Base-by-base conservation (phyloP, 2,888 invertebrate species). In the Andrena flavipes region DNA sequence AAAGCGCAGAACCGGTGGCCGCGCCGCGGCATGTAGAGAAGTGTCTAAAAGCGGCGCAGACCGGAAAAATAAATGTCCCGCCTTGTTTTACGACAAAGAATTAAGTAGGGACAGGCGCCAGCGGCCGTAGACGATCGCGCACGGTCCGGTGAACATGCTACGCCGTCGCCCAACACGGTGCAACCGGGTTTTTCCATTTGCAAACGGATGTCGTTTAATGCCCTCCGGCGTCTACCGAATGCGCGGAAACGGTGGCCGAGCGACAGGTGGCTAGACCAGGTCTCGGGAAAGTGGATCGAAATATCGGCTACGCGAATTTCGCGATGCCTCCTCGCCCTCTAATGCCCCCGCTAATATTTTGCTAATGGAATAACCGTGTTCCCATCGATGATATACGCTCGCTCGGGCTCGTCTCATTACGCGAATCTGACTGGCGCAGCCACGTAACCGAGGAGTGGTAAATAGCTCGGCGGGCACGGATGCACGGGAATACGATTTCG, bases 181-280 rank as follows among this genome's bases (percentile, higher is more conserved):
- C 77, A 75, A 76, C 67, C 77, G 80, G 87, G 73, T 82, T 86
- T 86, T 86, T 80, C 86, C 83, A 83, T 85, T 84, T 70, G 80
- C 74, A 54, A 82, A 74, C 87, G 82, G 82, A 80, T 76, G 83
- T 80, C 87, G 83, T 78, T 42, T 84, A 85, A 84, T 78, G 78
- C 74, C 71, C 76, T 84, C 84, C 64, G 84, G 86, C 84, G 87
- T 87, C 87, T 83, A 84, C 84, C 87, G 87, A 87, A 76, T 62
- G 80, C 29, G 64, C 67, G 74, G 76, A 33, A 74, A 79, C 42
- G 63, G 6, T 59, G 59, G 49, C 16, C 23, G 54, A 48, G 67
- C 73, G 87, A 84, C 87, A 87, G 80, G 80, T 84, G 84, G 68
- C 59, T 70, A 71, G 71, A 56, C 56, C 33, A 13, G 23, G 48